Evolutionary conservation across 1,140 invertebrate genomes (phyloP).

Genomic region (Hesperophylax magnus): DNA sequence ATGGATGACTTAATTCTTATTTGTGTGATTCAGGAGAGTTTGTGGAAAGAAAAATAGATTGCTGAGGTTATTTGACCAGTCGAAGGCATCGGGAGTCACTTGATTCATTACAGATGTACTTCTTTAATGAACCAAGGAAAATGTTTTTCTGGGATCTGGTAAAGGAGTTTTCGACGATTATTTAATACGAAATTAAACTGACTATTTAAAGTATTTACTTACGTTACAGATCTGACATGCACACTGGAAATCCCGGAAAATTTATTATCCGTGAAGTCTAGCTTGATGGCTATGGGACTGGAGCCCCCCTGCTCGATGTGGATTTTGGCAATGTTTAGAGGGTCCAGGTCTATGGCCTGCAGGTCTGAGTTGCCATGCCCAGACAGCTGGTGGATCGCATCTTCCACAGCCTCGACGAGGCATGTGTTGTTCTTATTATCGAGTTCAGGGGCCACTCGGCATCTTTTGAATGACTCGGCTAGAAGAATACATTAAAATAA

Average conservation of each 20-base stretch:
- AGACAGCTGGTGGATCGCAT: constrained; percentile 34
- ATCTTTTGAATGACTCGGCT: constrained; percentile 49
- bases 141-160: no score
- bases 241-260: constrained; percentile 22
- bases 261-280: constrained; percentile 44
- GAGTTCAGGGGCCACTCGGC: constrained; percentile 47
- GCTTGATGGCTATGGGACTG: constrained; percentile 49
- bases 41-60: no score
- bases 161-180: no score
- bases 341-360: constrained; percentile 50
- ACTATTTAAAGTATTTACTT: not conserved
- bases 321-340: constrained; percentile 44
- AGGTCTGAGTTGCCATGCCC: constrained; percentile 46
- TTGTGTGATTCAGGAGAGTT: no score
- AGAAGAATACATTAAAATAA: not conserved
- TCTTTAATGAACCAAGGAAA: no score
- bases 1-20: no score
- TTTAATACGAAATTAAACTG: no score
- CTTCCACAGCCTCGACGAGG: constrained; percentile 35
- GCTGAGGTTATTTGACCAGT: no score
- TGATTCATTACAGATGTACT: no score
- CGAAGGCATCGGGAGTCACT: no score
- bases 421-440: constrained; percentile 54
- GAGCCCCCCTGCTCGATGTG: constrained; percentile 47
- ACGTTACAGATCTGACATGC: constrained; percentile 41